Percentiles rank a stretch among this genome's conserved stretches.
These are phyloP conservation scores for Diarsia brunnea DNA, from an alignment of 2,888 invertebrate genomes.

Conservation along the genomic window DNA sequence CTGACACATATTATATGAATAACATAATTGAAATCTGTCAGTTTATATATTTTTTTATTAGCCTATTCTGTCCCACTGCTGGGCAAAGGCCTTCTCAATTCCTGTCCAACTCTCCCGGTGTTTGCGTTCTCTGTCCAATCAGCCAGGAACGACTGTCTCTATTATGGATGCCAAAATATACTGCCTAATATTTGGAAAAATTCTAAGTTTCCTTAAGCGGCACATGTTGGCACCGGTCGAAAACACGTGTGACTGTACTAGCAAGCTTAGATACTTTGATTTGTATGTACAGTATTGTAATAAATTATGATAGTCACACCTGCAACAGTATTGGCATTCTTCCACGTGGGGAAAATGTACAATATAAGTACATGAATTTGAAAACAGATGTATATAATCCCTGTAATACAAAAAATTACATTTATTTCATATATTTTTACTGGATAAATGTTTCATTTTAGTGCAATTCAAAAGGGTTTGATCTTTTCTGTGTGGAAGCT, in stretches of 20 bases:
- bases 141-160: background rate
- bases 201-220: background rate
- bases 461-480: background rate
- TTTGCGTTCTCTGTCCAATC: too few relatives aligned
- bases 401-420: too few relatives aligned
- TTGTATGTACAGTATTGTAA: background rate
- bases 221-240: slow-evolving; percentile 29
- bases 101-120: too few relatives aligned
- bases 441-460: background rate
- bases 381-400: background rate
- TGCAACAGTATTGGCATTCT: slow-evolving; percentile 14
- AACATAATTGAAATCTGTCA: too few relatives aligned
- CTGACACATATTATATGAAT: too few relatives aligned
- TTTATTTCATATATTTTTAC: background rate
- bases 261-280: background rate
- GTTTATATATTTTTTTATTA: too few relatives aligned
- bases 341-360: background rate
- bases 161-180: background rate
- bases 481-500: too few relatives aligned
- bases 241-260: slow-evolving; percentile 13
- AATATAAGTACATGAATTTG: background rate
- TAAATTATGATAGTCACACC: slow-evolving; percentile 1
- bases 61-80: too few relatives aligned
- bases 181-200: background rate
- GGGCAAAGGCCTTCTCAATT: too few relatives aligned